Conservation (phyloP, 2,888 invertebrate genomes). For the Pristionchus exspectatus region DNA sequence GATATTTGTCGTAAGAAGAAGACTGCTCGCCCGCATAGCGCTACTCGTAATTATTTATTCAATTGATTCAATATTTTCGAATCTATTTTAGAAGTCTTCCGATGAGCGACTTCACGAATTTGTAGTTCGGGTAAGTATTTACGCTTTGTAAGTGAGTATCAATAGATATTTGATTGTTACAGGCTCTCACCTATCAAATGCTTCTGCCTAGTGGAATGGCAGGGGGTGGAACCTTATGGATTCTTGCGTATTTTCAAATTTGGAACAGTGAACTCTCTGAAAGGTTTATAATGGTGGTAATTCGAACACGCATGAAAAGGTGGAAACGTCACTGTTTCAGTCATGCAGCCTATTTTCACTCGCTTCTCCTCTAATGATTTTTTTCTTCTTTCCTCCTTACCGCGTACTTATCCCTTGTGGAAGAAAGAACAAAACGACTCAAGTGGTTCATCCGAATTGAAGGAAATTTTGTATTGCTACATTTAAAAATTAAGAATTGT, state of each 20-base stretch:
- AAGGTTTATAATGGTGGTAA: background rate
- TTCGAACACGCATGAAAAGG: too few species aligned
- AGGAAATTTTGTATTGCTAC: too few species aligned
- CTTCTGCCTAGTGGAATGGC: background rate
- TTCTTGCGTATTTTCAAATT: background rate
- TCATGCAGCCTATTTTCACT: background rate
- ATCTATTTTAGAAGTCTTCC: background rate
- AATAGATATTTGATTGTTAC: background rate
- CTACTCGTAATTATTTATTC: too few species aligned
- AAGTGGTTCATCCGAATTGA: too few species aligned
- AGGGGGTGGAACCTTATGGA: background rate
- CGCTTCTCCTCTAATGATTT: background rate
- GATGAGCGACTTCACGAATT: background rate
- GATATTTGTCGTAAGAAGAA: background rate
- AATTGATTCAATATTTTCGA: too few species aligned
- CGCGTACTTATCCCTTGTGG: background rate
- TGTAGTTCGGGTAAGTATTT: background rate
- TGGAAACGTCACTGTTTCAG: background rate
- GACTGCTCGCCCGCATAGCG: background rate
- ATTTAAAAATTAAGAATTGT: too few species aligned
- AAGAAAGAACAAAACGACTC: too few species aligned
- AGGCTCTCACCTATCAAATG: background rate
- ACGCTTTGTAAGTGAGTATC: too few species aligned
- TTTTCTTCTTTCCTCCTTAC: background rate
- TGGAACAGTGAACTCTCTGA: background rate